Evolutionary conservation across 1,140 invertebrate species (phyloP), one percentile per base, ranked within the genome.

Genomic region (Eumeta japonica): DNA sequence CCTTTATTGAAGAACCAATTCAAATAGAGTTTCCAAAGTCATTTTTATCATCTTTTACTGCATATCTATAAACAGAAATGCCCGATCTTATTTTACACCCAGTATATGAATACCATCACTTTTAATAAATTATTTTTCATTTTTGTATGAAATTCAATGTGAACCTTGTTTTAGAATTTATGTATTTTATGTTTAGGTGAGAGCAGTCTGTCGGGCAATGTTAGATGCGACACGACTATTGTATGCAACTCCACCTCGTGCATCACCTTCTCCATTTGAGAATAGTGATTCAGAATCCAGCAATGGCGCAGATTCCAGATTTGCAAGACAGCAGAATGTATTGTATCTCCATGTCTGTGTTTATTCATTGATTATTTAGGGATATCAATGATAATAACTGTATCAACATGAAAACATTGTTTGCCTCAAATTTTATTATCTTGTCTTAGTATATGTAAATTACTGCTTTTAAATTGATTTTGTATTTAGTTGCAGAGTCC

Each of bases 211-310:
- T 57, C 75, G 83, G 43, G 81, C 86, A 35, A 88, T 90, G 63
- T 66, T 90, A 35, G 89, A 91, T 63, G 87, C 89, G 45, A 86
- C 87, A 3, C 85, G 88, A 50, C 73, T 79, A 18, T 80, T 88
- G 68, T 89, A 88, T 53, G 77, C 71, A 11, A 75, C 76, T 11
- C 71, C 67, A 14, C 52, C 70, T 10, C 46, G 58, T 19, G 43
- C 50, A n/a, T 43, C 50, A n/a, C 45, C 62, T 11, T 76, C 79
- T 3, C 66, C 78, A 14, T 76, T 70, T 52, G 79, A 80, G 24
- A 68, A 59, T 16, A 78, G 66, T 57, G 78, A 81, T 46, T 71
- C 70, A 32, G 78, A 78, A 50, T 58, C 72, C 38, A 71, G 52
- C 34, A 63, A 56, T 18, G 54, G 47, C 28, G 52, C 55, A 37